A percentile compares a stretch with the other conserved stretches of the same genome.
Evolutionary conservation across 2,113 vertebrate species (phyloP).

Genomic region (Alaudala cheleensis): DNA sequence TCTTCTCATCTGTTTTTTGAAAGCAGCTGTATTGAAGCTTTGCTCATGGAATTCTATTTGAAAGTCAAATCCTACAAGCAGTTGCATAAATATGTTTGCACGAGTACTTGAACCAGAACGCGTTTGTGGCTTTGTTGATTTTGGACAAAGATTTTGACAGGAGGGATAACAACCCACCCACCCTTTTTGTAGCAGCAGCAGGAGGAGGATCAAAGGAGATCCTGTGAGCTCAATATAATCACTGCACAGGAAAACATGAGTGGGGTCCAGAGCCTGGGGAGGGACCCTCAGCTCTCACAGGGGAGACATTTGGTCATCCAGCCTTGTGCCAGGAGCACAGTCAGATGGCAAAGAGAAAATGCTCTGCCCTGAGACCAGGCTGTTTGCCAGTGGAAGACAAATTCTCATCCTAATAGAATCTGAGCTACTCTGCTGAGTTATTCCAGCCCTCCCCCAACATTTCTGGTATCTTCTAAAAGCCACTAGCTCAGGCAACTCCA

Average conservation of each 20-base stretch:
- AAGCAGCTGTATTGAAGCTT: constrained; percentile 39
- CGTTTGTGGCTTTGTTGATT: constrained; percentile 19
- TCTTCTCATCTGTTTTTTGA: constrained; percentile 21
- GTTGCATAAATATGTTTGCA: constrained; percentile 53
- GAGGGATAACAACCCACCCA: constrained; percentile 20
- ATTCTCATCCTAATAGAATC: not conserved
- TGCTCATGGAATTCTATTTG: constrained; percentile 40
- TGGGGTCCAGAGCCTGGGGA: not conserved
- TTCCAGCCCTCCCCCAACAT: not conserved
- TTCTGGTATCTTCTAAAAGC: not conserved
- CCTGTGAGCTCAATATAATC: not conserved
- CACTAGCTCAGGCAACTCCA: not conserved
- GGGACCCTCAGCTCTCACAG: not conserved
- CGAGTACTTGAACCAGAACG: constrained; percentile 29
- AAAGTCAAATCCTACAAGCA: constrained; percentile 51
- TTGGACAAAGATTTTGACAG: constrained; percentile 50
- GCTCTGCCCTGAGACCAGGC: not conserved
- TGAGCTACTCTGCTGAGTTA: not conserved
- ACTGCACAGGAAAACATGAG: not conserved
- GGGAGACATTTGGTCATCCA: not conserved
- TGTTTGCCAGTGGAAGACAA: not conserved
- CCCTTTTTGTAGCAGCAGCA: constrained; percentile 20
- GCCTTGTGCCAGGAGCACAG: not conserved
- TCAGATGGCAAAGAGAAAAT: not conserved
- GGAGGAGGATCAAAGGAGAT: not conserved